Percentiles rank a stretch among this genome's conserved stretches.
Evolutionary conservation across 2,888 invertebrate genomes (phyloP).

Genomic region (Carterocephalus palaemon): DNA sequence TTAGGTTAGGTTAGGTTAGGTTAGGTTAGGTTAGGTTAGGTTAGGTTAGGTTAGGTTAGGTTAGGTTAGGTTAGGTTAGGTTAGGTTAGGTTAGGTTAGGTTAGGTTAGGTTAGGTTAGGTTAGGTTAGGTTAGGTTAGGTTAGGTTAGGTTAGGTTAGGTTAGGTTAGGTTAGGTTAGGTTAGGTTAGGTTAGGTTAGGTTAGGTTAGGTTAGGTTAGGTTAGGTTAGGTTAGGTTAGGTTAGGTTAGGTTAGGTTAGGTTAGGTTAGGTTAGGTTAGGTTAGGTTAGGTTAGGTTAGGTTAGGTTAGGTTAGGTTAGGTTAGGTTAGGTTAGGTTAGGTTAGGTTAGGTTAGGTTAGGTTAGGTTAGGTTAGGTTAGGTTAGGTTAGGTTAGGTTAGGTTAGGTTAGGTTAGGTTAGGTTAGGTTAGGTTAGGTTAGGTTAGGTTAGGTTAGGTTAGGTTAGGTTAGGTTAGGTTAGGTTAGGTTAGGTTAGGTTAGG

Average conservation of each 20-base stretch:
- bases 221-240: constrained; percentile 25
- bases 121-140: too few species aligned
- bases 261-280: constrained; percentile 30
- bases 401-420: constrained; percentile 33
- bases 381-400: constrained; percentile 31
- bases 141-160: too few species aligned
- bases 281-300: constrained; percentile 31
- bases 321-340: constrained; percentile 32
- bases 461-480: constrained; percentile 33
- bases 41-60: too few species aligned
- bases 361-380: constrained; percentile 32
- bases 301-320: constrained; percentile 31
- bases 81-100: too few species aligned
- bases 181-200: constrained; percentile 26
- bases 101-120: too few species aligned
- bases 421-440: constrained; percentile 31
- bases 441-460: constrained; percentile 32
- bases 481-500: constrained; percentile 31
- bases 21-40: too few species aligned
- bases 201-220: constrained; percentile 24
- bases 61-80: too few species aligned
- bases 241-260: constrained; percentile 28
- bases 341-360: constrained; percentile 32
- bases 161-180: constrained; percentile 25
- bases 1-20: too few species aligned